These are phyloP conservation scores for Sebastes oblongus DNA, from an alignment of 2,797 vertebrate species.

Conservation along the genomic window DNA sequence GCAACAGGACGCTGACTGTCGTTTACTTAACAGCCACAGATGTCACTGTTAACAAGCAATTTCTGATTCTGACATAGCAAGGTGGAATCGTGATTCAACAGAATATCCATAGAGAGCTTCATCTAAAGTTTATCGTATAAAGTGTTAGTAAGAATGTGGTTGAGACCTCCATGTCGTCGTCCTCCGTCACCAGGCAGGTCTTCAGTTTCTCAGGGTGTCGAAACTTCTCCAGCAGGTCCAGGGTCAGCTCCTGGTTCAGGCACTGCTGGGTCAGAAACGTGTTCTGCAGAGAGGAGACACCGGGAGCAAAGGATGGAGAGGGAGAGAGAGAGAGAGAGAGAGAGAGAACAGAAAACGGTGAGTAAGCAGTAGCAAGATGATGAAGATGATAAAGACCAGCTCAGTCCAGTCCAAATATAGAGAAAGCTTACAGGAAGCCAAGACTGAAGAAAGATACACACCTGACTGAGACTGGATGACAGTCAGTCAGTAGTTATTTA, in stretches of 20 bases:
- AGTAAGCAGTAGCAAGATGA: neutral
- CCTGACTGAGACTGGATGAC: neutral
- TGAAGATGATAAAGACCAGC: neutral
- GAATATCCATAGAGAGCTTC: neutral
- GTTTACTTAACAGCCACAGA: no score
- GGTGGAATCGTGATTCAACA: neutral
- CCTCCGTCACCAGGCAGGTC: slow-evolving; percentile 74
- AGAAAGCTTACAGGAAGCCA: neutral
- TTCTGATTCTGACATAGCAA: no score
- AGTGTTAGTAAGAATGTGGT: neutral
- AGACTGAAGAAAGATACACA: neutral
- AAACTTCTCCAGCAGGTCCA: slow-evolving; percentile 89
- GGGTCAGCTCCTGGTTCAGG: slow-evolving; percentile 81
- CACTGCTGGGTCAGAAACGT: slow-evolving; percentile 82
- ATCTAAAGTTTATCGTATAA: neutral
- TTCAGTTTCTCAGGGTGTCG: slow-evolving; percentile 86
- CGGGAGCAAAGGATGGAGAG: neutral
- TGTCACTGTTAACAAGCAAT: no score
- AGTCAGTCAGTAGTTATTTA: neutral
- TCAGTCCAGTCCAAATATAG: neutral
- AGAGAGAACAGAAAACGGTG: neutral
- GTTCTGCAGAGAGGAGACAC: slow-evolving; percentile 73
- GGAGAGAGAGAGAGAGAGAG: neutral
- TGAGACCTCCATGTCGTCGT: slow-evolving; percentile 87
- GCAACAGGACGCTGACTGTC: no score